A percentile compares a stretch with the other conserved stretches of the same genome.
Evolutionary conservation across 2,888 invertebrate species (phyloP).

Genomic region (Drosophila paranaensis): DNA sequence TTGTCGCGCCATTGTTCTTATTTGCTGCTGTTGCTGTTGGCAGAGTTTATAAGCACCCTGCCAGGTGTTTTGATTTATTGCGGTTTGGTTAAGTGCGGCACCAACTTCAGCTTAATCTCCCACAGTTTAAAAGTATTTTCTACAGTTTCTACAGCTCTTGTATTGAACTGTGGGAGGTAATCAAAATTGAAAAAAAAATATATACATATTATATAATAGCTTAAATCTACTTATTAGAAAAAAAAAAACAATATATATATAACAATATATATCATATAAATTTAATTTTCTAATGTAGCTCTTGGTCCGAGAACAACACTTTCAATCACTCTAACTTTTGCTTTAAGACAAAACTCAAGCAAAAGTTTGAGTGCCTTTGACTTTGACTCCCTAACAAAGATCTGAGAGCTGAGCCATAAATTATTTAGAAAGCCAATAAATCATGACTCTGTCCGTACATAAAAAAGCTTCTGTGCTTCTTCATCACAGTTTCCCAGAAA

Average conservation of each 20-base stretch:
- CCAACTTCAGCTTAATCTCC: constrained; percentile 72
- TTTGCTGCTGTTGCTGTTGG: constrained; percentile 35
- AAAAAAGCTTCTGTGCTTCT: background rate
- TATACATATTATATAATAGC: background rate
- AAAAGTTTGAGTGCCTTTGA: background rate
- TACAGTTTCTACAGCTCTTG: constrained; percentile 27
- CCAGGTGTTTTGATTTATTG: constrained; percentile 78
- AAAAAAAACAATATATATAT: background rate
- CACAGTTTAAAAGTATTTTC: constrained; percentile 37
- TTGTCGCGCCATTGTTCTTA: constrained; percentile 22
- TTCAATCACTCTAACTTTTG: background rate
- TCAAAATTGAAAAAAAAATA: background rate
- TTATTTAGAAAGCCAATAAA: constrained; percentile 4
- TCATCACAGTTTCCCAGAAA: background rate
- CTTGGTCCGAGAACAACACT: background rate
- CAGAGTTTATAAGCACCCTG: constrained; percentile 49
- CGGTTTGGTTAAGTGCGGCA: constrained; percentile 70
- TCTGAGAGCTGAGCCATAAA: background rate
- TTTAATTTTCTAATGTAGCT: background rate
- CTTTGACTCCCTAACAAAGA: background rate
- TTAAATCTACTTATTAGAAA: background rate
- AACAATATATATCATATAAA: background rate
- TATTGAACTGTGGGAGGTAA: background rate
- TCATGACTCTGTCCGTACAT: constrained; percentile 1
- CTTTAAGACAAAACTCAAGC: background rate